Percentiles rank a stretch among this genome's conserved stretches.
These are phyloP conservation scores for Sinelater perroti DNA, from an alignment of 2,888 invertebrate genomes.

Conservation along the genomic window DNA sequence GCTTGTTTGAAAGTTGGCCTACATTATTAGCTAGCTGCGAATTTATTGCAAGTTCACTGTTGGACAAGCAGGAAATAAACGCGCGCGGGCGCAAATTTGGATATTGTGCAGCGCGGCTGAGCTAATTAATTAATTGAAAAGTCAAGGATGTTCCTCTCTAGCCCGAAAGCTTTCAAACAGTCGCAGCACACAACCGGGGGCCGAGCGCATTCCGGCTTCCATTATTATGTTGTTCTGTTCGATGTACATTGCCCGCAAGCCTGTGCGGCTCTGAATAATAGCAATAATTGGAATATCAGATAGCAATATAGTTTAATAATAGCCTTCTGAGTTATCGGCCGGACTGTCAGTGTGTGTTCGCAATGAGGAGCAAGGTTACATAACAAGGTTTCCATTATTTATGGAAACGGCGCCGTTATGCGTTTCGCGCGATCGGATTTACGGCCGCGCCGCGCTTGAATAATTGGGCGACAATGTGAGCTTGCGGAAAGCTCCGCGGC, in stretches of 20 bases:
- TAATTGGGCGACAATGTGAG: conserved; percentile 27
- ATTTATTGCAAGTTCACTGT: too few relatives aligned
- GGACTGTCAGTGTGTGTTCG: conserved; percentile 38
- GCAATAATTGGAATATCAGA: conserved; percentile 37
- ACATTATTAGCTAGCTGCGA: too few relatives aligned
- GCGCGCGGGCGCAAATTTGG: too few relatives aligned
- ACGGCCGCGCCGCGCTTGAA: conserved; percentile 29
- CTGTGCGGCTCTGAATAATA: conserved; percentile 32
- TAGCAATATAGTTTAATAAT: conserved; percentile 38
- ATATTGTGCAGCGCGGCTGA: too few relatives aligned
- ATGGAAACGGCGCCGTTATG: conserved; percentile 32
- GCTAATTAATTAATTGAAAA: too few relatives aligned
- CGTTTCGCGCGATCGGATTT: conserved; percentile 25
- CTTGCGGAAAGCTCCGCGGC: conserved; percentile 2
- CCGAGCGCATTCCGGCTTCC: conserved; percentile 13
- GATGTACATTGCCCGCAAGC: conserved; percentile 31
- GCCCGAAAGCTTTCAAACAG: too few relatives aligned
- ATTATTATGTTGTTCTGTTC: conserved; percentile 25
- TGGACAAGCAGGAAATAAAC: too few relatives aligned
- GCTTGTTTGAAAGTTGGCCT: too few relatives aligned
- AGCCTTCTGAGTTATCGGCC: conserved; percentile 39
- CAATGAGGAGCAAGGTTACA: conserved; percentile 39
- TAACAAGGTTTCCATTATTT: conserved; percentile 39
- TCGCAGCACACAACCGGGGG: conserved; percentile 1
- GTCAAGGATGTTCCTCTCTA: too few relatives aligned